Evolutionary conservation across 2,113 vertebrate species (phyloP), one percentile per base, ranked within the genome.

Genomic region (Loxodonta africana): DNA sequence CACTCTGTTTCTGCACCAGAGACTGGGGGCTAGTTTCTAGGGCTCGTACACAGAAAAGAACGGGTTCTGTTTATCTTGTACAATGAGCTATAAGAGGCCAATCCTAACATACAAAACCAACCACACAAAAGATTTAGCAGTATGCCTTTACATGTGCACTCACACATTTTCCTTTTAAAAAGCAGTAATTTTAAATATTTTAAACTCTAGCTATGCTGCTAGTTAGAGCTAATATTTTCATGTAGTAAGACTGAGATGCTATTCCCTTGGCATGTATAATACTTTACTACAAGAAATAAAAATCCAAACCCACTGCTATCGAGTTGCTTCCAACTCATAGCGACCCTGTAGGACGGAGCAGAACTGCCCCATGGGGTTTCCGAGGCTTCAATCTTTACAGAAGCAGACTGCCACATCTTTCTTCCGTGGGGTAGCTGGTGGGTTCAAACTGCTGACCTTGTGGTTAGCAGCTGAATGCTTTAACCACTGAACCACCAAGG

Each of bases 111-210:
- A 37, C 53, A 82, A 95, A 96, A 41, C 30, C 18, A 77, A n/a
- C 1, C 46, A 69, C 41, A 91, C 0, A 2, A 85, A 92, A 11
- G 23, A 74, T 74, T 94, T 82, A 88, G 84, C 6, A 90, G 7
- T 33, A 51, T 87, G 14, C 8, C 17, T 95, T 73, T 88, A 78
- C 12, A 18, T 11, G 85, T 80, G 62, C 21, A 65, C 37, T 76
- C 15, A 87, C 67, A 33, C 14, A 86, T 25, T 10, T 0, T 83
- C 44, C 83, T 37, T 37, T 85, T 77, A 8, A 4, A n/a, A 91
- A 78, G 60, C 37, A 23, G n/a, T n/a, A 92, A 10, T 83, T 94
- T 77, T 44, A 48, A 48, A 48, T 63, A 95, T 82, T 71, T 93
- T 69, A 83, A 92, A 92, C 6, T 73, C 53, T 46, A 81, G 37